A percentile compares a stretch with the other conserved stretches of the same genome.
Conservation (phyloP, 1,140 invertebrate species). For the Caenorhabditis elegans region DNA sequence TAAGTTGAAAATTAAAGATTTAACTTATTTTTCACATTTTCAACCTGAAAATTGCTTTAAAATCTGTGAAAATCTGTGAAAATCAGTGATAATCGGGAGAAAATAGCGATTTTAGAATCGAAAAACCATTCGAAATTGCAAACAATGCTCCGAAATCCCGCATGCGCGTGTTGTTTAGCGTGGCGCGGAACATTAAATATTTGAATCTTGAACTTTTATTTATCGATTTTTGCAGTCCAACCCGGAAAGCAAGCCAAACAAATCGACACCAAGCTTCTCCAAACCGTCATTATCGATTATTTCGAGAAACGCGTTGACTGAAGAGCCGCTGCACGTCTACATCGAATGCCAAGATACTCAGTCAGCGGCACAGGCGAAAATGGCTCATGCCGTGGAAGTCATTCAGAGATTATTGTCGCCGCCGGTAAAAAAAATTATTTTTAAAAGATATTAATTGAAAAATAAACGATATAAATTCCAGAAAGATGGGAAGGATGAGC, state of each 20-base stretch:
- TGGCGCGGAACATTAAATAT: too few relatives aligned
- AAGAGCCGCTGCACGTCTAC: background rate
- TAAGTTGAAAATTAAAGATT: too few relatives aligned
- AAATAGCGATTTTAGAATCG: too few relatives aligned
- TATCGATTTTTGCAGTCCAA: background rate
- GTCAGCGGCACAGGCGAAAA: background rate
- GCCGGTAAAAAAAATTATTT: conserved; percentile 94
- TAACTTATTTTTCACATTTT: too few relatives aligned
- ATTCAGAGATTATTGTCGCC: background rate
- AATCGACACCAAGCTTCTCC: background rate
- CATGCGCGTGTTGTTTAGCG: too few relatives aligned
- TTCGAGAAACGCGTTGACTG: background rate
- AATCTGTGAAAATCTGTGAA: too few relatives aligned
- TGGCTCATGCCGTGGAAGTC: background rate
- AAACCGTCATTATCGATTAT: background rate
- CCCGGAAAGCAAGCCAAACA: background rate
- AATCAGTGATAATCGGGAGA: too few relatives aligned
- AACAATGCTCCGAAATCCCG: too few relatives aligned
- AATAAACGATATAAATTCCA: conserved; percentile 76
- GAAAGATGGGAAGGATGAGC: conserved; percentile 98
- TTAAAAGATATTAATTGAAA: conserved; percentile 85
- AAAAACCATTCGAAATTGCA: too few relatives aligned
- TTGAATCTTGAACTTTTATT: too few relatives aligned
- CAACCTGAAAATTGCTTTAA: too few relatives aligned
- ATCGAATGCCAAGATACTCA: background rate